phyloP scores from a whole-genome alignment of 2,113 vertebrate species.

The Crotalus tigris region DNA sequence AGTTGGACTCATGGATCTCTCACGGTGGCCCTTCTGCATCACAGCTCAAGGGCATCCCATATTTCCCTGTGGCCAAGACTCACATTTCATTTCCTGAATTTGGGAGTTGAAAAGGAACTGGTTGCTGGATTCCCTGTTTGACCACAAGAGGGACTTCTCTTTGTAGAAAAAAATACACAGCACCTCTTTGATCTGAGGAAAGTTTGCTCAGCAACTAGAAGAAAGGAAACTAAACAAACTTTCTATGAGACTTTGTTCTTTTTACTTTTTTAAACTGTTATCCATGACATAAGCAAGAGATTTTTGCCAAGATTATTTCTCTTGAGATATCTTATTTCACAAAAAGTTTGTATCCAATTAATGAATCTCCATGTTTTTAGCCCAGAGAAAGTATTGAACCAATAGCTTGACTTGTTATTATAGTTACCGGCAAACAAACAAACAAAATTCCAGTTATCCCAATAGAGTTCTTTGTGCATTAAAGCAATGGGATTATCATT shows the following conservation, averaged over 20 bases:
- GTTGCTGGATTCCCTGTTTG: not conserved
- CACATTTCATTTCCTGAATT: not conserved
- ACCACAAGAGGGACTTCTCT: not conserved
- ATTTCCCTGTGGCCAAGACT: not conserved
- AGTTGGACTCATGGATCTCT: not conserved
- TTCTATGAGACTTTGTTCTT: too few relatives aligned
- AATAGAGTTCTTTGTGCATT: constrained; percentile 37
- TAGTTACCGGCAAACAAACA: constrained; percentile 8
- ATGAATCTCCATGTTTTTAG: constrained; percentile 13
- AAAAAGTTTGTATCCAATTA: not conserved
- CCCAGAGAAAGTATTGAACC: constrained; percentile 38
- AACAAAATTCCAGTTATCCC: constrained; percentile 29
- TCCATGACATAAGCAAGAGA: not conserved
- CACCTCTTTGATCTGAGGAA: not conserved
- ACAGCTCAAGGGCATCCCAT: not conserved
- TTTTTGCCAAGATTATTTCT: not conserved
- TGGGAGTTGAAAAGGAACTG: not conserved
- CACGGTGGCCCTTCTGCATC: not conserved
- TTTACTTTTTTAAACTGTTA: too few relatives aligned
- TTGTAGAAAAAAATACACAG: not conserved
- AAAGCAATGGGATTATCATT: constrained; percentile 41
- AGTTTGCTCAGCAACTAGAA: not conserved
- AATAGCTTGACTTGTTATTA: constrained; percentile 46
- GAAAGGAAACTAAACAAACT: not conserved
- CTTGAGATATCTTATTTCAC: not conserved